A percentile compares a stretch with the other conserved stretches of the same genome.
These are phyloP conservation scores for Plumapathes pennacea DNA, from an alignment of 92 coral and sea anemone genomes.

Conservation along the genomic window DNA sequence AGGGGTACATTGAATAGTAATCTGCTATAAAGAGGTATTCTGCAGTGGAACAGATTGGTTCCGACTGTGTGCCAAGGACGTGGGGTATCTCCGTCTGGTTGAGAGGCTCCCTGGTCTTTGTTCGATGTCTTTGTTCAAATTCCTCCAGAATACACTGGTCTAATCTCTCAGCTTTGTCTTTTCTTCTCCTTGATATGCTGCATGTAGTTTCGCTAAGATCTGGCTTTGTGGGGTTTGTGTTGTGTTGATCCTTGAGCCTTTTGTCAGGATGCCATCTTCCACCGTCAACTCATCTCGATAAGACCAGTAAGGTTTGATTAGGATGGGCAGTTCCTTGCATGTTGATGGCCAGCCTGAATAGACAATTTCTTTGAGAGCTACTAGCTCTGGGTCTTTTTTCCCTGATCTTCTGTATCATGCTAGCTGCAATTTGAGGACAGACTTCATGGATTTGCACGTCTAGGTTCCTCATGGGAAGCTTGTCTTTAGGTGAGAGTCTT, in stretches of 20 bases:
- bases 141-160: conserved; percentile 43
- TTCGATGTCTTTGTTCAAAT: conserved; percentile 52
- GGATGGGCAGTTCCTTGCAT: no score
- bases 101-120: conserved; percentile 37
- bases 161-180: conserved; percentile 53
- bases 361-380: conserved; percentile 1
- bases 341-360: no score
- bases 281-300: not conserved
- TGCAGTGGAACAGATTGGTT: conserved; percentile 19
- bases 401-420: not conserved
- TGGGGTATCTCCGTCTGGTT: conserved; percentile 57
- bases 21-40: conserved; percentile 38
- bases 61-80: conserved; percentile 35
- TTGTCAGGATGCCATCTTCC: not conserved
- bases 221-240: conserved; percentile 6
- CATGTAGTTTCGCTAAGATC: conserved; percentile 15
- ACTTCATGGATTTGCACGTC: conserved; percentile 34
- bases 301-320: not conserved
- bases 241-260: conserved; percentile 13
- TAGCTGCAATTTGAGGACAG: conserved; percentile 3
- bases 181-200: conserved; percentile 45
- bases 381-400: conserved; percentile 9
- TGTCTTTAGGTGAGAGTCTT: conserved; percentile 27
- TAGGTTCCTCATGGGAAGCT: conserved; percentile 2
- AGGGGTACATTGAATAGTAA: conserved; percentile 48